These are phyloP conservation scores for Brachypalpus laphriformis DNA, from an alignment of 2,888 invertebrate species.

Conservation along the genomic window DNA sequence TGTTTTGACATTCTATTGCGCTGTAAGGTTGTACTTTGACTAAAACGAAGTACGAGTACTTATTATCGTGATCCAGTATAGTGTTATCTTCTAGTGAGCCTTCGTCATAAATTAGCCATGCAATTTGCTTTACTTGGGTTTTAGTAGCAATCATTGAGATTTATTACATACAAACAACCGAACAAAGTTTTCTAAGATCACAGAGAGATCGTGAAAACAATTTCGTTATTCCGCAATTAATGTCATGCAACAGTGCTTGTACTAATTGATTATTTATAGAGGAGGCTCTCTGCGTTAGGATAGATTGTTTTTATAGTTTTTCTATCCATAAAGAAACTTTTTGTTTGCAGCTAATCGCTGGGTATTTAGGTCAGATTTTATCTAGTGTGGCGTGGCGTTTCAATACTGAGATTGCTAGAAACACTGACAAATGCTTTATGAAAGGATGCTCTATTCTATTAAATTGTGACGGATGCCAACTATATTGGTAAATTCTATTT, in stretches of 20 bases:
- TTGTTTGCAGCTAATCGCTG: slow-evolving; percentile 5
- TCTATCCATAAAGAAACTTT: background rate
- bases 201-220: slow-evolving; percentile 57
- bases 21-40: background rate
- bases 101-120: slow-evolving; percentile 23
- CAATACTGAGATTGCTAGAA: background rate
- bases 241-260: slow-evolving; percentile 62
- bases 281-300: background rate
- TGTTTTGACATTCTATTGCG: slow-evolving; percentile 33
- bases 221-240: slow-evolving; percentile 67
- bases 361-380: slow-evolving; percentile 46
- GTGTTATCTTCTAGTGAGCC: slow-evolving; percentile 22
- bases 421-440: background rate
- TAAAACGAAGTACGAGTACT: slow-evolving; percentile 25
- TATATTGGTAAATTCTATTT: background rate
- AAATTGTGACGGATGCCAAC: background rate
- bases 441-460: background rate
- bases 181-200: slow-evolving; percentile 40
- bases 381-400: background rate
- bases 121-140: slow-evolving; percentile 20
- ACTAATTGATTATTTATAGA: slow-evolving; percentile 63
- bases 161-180: slow-evolving; percentile 37
- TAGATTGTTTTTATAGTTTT: background rate
- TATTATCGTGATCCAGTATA: slow-evolving; percentile 39
- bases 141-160: slow-evolving; percentile 51